These are phyloP conservation scores for Peromyscus aztecus DNA, from an alignment of 2,797 vertebrate species.

Conservation along the genomic window DNA sequence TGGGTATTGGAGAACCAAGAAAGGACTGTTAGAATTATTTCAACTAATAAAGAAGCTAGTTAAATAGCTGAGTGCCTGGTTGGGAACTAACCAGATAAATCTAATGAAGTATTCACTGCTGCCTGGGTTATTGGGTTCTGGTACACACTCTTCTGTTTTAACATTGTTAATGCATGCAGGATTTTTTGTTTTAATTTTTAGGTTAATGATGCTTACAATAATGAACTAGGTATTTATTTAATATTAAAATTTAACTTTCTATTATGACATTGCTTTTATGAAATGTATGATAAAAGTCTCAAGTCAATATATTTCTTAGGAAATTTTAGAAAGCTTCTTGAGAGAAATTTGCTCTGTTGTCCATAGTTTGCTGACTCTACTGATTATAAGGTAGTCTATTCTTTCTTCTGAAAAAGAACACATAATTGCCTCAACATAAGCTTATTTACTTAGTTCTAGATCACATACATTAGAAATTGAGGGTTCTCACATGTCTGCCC, in stretches of 20 bases:
- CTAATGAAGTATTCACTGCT: neutral
- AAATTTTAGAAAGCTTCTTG: neutral
- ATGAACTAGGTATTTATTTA: neutral
- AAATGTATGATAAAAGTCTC: neutral
- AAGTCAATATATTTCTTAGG: neutral
- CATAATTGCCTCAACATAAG: neutral
- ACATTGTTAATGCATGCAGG: neutral
- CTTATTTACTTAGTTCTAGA: neutral
- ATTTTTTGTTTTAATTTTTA: neutral
- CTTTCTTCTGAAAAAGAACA: neutral
- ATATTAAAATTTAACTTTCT: constrained; percentile 1
- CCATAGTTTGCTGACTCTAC: neutral
- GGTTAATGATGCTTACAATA: neutral
- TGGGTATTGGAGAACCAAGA: neutral
- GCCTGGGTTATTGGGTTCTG: neutral
- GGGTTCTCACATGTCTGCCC: neutral
- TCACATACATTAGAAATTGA: neutral
- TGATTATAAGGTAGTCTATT: neutral
- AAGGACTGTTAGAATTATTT: constrained; percentile 4
- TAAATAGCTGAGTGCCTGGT: neutral
- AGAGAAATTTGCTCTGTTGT: neutral
- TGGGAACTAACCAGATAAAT: neutral
- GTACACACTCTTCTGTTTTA: neutral
- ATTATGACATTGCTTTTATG: neutral
- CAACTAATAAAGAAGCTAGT: neutral